Base-by-base conservation (phyloP, 2,797 vertebrate genomes). In the Centropyge bicolor region DNA sequence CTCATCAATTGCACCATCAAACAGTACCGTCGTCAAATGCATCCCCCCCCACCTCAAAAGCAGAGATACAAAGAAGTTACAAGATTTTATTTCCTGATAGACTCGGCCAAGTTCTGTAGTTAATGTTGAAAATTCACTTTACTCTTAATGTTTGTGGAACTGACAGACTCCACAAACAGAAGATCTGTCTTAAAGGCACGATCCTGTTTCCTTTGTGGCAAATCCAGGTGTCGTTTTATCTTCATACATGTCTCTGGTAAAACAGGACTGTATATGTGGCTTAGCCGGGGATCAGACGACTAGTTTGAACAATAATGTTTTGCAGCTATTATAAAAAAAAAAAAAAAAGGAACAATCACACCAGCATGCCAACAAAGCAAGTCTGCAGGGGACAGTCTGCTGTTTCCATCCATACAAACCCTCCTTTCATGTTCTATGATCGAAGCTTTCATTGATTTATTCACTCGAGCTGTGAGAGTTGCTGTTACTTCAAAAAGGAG, bases 1-100 rank as follows among this genome's bases (percentile, higher is more conserved):
- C 92, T 91, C 95, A 95, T 96, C 95, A 96, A 95, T 95, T 95
- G 94, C 94, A 89, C 90, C 94, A 95, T 94, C 94, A 95, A 95
- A 95, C 91, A 78, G 65, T 73, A 76, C 71, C 74, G 10, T 83
- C 77, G 80, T 89, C 87, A 84, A 92, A 91, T 68, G 55, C 77
- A 48, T 9, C 49, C 86, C 71, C 60, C 43, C 16, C 77, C 10
- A 16, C 74, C 82, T 84, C 82, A 81, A 83, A 86, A 81, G 81
- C 84, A 78, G 62, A 38, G 64, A 79, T 69, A 83, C 85, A 84
- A 83, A 86, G 78, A 87, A 89, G 83, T 78, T 82, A 85, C 70
- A 76, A 78, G 82, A 78, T 84, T 86, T 76, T 83, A 65, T 80
- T 86, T 86, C 70, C 56, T 76, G 43, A 76, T 55, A 70, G 52